Conservation (phyloP, 2,888 invertebrate species). For the Amphipoea oculea region DNA sequence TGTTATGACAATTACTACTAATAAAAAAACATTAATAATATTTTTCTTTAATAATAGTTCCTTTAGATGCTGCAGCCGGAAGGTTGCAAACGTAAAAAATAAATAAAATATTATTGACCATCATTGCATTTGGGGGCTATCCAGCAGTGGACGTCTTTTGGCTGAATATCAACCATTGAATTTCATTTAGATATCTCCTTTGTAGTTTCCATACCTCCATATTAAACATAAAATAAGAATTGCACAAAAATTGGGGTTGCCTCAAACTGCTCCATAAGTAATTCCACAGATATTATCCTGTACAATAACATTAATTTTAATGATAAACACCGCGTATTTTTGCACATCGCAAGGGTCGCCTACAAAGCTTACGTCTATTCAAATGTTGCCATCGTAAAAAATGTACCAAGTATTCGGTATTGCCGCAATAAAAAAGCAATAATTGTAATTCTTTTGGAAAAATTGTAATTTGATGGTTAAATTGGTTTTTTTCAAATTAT, state of each 20-base stretch:
- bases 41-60: background rate
- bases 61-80: too few relatives aligned
- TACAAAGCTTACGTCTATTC: conserved; percentile 80
- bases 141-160: background rate
- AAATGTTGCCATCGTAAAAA: conserved; percentile 83
- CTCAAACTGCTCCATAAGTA: conserved; percentile 29
- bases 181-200: background rate
- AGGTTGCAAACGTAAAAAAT: background rate
- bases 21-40: background rate
- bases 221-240: background rate
- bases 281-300: conserved; percentile 65
- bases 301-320: conserved; percentile 88
- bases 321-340: conserved; percentile 81
- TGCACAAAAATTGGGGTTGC: background rate
- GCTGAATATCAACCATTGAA: background rate
- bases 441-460: conserved; percentile 83
- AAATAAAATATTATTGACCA: background rate
- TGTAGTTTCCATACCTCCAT: background rate
- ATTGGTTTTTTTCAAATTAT: conserved; percentile 74
- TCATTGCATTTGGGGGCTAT: background rate
- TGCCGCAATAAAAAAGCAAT: conserved; percentile 79
- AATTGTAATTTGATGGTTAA: conserved; percentile 84
- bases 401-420: conserved; percentile 79
- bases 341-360: conserved; percentile 77
- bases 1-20: background rate